Conservation (phyloP, 2,113 vertebrate species). For the Bubo blakistoni region DNA sequence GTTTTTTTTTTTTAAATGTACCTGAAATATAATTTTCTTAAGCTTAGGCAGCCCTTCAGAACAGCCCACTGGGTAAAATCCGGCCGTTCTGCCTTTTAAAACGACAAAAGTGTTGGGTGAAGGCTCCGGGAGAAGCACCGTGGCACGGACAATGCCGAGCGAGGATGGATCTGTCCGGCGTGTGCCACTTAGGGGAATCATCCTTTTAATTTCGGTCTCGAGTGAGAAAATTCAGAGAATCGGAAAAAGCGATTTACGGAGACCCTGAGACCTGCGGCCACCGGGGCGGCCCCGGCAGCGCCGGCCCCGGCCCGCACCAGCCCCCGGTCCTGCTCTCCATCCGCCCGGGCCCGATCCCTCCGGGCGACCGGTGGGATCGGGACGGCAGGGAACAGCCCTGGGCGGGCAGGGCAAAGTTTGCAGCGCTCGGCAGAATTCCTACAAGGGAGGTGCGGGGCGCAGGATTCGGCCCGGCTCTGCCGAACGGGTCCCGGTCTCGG, state of each 20-base stretch:
- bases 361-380: neutral
- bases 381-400: neutral
- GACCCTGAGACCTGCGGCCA: neutral
- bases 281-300: neutral
- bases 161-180: neutral
- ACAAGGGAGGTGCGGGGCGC: neutral
- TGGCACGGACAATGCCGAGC: neutral
- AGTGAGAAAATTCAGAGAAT: neutral
- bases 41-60: neutral
- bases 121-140: neutral
- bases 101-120: neutral
- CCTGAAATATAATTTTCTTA: neutral
- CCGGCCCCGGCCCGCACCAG: neutral
- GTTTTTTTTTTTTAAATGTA: neutral
- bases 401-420: neutral
- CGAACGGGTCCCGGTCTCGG: neutral
- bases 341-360: neutral
- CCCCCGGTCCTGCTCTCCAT: neutral
- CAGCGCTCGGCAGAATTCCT: neutral
- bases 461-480: neutral
- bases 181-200: neutral
- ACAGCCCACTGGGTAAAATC: neutral
- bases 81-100: neutral
- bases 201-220: neutral
- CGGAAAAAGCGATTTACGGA: neutral